phyloP scores from a whole-genome alignment of 2,797 vertebrate genomes.

The Sciaenops ocellatus region DNA sequence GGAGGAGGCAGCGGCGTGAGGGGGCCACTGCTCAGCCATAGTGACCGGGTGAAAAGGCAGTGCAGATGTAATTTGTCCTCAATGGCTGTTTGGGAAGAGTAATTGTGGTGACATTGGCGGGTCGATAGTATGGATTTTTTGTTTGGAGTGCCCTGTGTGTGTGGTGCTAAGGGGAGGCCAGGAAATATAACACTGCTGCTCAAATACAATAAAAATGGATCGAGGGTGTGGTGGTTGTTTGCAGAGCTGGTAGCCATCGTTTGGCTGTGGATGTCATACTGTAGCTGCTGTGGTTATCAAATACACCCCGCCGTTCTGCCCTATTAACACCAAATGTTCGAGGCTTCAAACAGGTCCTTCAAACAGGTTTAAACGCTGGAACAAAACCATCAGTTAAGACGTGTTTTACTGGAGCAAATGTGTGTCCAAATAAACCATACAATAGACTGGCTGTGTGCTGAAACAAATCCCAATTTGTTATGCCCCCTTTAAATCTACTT shows the following conservation, averaged over 20 bases:
- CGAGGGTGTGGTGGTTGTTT: slow-evolving; percentile 95
- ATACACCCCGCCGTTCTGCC: slow-evolving; percentile 87
- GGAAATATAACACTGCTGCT: slow-evolving; percentile 98
- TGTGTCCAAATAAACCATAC: slow-evolving; percentile 48
- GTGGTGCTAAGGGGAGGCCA: slow-evolving; percentile 98
- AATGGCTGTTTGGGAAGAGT: slow-evolving; percentile 99
- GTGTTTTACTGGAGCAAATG: slow-evolving; percentile 55
- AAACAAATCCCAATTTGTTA: slow-evolving; percentile 32
- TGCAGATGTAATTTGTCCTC: slow-evolving; percentile 99
- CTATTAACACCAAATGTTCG: slow-evolving; percentile 82
- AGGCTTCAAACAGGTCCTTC: slow-evolving; percentile 87
- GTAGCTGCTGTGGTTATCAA: slow-evolving; percentile 89
- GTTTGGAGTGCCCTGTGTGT: slow-evolving; percentile 99
- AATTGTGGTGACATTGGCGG: slow-evolving; percentile 99
- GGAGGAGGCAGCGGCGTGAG: slow-evolving; percentile 77
- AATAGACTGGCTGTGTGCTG: slow-evolving; percentile 18
- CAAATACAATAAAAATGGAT: slow-evolving; percentile 99
- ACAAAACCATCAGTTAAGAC: slow-evolving; percentile 69
- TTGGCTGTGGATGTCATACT: slow-evolving; percentile 92
- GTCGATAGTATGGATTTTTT: slow-evolving; percentile 99
- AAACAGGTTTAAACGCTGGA: slow-evolving; percentile 68
- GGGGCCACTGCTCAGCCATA: slow-evolving; percentile 93
- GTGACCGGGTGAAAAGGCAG: slow-evolving; percentile 98
- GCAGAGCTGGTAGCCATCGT: slow-evolving; percentile 93
- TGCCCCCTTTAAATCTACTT: slow-evolving; percentile 12